These are phyloP conservation scores for Ennomos fuscantarius DNA, from an alignment of 2,888 invertebrate species.

Conservation along the genomic window DNA sequence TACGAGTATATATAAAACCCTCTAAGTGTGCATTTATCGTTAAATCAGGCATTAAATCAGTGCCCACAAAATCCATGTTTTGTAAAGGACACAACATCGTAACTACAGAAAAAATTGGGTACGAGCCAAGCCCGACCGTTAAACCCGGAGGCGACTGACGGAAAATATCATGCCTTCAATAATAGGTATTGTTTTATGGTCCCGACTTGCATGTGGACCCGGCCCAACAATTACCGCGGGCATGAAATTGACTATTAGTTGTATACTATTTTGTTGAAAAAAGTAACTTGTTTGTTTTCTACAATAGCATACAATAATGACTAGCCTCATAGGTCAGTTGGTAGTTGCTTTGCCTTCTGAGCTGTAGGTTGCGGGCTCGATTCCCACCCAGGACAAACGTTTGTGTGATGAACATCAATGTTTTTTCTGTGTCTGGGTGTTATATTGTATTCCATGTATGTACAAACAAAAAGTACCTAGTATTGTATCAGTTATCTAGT, in stretches of 20 bases:
- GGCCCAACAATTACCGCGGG: conserved; percentile 37
- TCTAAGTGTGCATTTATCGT: background rate
- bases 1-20: too few species aligned
- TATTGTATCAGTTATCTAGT: too few species aligned
- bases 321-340: too few species aligned
- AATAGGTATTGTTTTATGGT: conserved; percentile 58
- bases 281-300: background rate
- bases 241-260: conserved; percentile 29
- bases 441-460: too few species aligned
- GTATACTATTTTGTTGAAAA: conserved; percentile 17
- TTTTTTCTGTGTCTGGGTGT: too few species aligned
- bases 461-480: too few species aligned
- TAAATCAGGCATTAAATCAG: conserved; percentile 19
- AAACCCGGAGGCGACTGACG: conserved; percentile 60
- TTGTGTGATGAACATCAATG: too few species aligned
- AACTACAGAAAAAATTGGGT: conserved; percentile 61
- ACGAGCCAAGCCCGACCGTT: conserved; percentile 58
- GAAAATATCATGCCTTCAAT: conserved; percentile 61
- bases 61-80: conserved; percentile 48
- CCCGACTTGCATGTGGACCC: conserved; percentile 39
- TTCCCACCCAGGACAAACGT: too few species aligned
- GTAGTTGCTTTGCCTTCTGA: too few species aligned
- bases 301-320: too few species aligned
- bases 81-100: conserved; percentile 49
- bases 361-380: too few species aligned